These are phyloP conservation scores for Lonchura striata DNA, from an alignment of 2,113 vertebrate species.

Conservation along the genomic window DNA sequence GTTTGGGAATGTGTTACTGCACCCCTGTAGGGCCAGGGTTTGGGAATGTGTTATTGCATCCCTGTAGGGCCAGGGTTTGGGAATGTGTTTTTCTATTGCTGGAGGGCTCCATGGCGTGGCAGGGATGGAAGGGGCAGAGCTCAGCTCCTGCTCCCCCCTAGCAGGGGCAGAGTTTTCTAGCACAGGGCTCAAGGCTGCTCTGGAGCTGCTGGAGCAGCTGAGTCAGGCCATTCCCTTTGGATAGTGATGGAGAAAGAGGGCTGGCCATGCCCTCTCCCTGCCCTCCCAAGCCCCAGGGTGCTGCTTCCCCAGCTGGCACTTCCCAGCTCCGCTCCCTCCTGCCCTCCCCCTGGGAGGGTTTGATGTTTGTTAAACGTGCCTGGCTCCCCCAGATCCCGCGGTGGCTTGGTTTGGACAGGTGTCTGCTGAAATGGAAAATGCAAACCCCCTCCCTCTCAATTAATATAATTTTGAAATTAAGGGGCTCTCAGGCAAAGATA, in stretches of 20 bases:
- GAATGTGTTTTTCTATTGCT: background rate
- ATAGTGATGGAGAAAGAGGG: accelerated
- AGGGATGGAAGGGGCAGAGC: background rate
- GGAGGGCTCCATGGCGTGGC: background rate
- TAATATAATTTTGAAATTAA: background rate
- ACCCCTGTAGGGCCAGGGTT: no score
- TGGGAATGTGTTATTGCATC: no score
- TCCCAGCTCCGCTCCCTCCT: background rate
- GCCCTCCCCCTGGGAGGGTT: background rate
- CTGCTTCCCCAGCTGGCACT: background rate
- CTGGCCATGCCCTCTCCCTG: background rate
- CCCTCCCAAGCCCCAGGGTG: accelerated
- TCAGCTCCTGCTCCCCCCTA: background rate
- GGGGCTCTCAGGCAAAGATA: background rate
- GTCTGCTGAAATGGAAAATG: background rate
- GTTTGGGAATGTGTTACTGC: no score
- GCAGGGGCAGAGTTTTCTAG: background rate
- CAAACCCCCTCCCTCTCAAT: background rate
- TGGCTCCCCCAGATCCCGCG: accelerated
- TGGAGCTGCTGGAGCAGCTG: accelerated
- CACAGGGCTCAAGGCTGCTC: accelerated
- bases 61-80: background rate
- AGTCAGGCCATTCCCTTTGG: background rate
- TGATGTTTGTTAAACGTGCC: background rate
- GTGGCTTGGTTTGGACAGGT: background rate